Evolutionary conservation across 2,113 vertebrate genomes (phyloP), one percentile per base, ranked within the genome.

Genomic region (Gymnarchus niloticus): DNA sequence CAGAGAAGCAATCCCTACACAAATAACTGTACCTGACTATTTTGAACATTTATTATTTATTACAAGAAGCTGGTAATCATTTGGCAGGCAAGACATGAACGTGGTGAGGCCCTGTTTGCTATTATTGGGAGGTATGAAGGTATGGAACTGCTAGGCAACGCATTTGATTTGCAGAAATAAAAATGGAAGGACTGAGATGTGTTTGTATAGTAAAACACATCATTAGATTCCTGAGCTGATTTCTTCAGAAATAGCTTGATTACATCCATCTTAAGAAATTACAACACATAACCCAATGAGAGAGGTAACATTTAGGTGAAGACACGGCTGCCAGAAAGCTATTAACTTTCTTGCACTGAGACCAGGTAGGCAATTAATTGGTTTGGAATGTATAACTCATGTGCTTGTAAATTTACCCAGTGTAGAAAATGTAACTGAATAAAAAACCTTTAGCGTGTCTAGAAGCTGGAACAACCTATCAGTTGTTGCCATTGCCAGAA

Each of bases 21-120:
- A 41, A 69, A 69, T 69, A 25, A 69, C 14, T 69, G 61, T 69
- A 69, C 73, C 73, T 78, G 73, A 41, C 37, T 77, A 48, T 78
- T 44, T 78, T 2, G 76, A 78, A 78, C 76, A 78, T 77, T 2
- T 77, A 77, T 37, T 37, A 46, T 77, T 77, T 48, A 78, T 9
- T 78, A 7, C 44, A 78, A 78, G 19, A 48, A 12, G 12, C 41
- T 78, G 41, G 76, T 48, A 46, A 23, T 48, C 23, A 21, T 21
- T 9, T 48, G 19, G 21, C 73, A 77, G 41, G 37, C 73, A 46
- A 41, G 19, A 77, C 73, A 3, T 77, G 6, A 33, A 46, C 21
- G 33, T 44, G 73, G 73, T 19, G 41, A 77, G 41, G 33, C 17
- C 17, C 10, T 77, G 73, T 77, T 77, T 77, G 73, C 41, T 77